Conservation (phyloP, 2,113 vertebrate genomes). For the Athene cunicularia region DNA sequence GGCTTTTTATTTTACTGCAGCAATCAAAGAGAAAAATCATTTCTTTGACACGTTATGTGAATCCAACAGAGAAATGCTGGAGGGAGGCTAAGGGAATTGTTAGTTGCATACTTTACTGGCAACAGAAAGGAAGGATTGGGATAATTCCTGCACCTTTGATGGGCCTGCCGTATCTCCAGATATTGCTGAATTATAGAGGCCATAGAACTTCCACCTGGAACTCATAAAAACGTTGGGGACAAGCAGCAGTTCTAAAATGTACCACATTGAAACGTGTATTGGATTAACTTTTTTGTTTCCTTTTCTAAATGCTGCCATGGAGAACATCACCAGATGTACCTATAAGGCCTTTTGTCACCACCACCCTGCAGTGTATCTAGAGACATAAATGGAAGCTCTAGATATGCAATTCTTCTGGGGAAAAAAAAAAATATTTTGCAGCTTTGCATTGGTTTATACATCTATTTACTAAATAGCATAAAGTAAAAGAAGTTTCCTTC, state of each 20-base stretch:
- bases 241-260: neutral
- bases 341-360: neutral
- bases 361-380: no score
- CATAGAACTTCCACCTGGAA: constrained; percentile 19
- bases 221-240: neutral
- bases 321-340: neutral
- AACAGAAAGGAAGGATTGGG: neutral
- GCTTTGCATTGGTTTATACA: neutral
- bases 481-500: neutral
- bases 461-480: neutral
- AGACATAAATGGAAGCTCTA: neutral
- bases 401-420: neutral
- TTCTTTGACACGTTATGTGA: neutral
- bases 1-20: constrained; percentile 45
- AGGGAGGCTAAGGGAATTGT: neutral
- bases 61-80: constrained; percentile 3
- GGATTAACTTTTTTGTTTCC: neutral
- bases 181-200: neutral
- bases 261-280: neutral
- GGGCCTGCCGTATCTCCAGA: neutral
- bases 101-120: neutral
- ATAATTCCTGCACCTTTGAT: neutral
- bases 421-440: neutral
- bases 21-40: constrained; percentile 48
- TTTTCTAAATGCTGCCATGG: neutral